Evolutionary conservation across 2,888 invertebrate species (phyloP).

Genomic region (Cephus nigrinus): DNA sequence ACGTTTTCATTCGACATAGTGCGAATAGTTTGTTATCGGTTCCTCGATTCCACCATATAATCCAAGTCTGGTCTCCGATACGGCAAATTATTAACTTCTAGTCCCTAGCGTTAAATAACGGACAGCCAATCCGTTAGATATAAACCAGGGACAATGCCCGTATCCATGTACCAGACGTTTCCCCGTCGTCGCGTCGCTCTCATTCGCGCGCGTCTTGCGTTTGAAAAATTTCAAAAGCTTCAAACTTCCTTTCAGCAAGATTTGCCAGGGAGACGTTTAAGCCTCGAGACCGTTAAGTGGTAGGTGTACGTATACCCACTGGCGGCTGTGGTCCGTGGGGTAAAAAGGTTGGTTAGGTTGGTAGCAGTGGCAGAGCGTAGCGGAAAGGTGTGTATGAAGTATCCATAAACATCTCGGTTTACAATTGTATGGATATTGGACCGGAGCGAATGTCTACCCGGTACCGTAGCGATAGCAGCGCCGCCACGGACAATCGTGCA

Average conservation of each 20-base stretch:
- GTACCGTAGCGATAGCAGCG: conserved; percentile 14
- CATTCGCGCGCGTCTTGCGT: conserved; percentile 18
- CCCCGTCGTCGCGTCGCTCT: conserved; percentile 7
- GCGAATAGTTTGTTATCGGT: background rate
- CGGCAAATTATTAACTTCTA: background rate
- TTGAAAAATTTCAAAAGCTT: conserved; percentile 17
- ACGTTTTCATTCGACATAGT: background rate
- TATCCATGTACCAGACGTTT: background rate
- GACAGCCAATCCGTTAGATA: background rate
- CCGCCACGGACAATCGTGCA: conserved; percentile 12
- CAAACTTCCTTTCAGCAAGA: conserved; percentile 14
- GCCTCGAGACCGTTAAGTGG: background rate
- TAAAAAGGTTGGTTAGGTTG: background rate
- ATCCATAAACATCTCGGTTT: conserved; percentile 22
- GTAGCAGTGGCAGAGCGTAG: background rate
- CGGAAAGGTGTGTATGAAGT: conserved; percentile 15
- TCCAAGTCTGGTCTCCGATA: background rate
- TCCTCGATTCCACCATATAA: background rate
- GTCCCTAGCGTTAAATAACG: background rate
- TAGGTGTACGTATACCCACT: background rate
- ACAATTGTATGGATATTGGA: conserved; percentile 23
- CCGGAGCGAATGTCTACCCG: conserved; percentile 16
- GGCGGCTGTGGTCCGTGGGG: background rate
- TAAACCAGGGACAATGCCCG: background rate
- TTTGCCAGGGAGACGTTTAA: background rate